Conservation (phyloP, 2,888 invertebrate genomes). For the Epiblema foenella region DNA sequence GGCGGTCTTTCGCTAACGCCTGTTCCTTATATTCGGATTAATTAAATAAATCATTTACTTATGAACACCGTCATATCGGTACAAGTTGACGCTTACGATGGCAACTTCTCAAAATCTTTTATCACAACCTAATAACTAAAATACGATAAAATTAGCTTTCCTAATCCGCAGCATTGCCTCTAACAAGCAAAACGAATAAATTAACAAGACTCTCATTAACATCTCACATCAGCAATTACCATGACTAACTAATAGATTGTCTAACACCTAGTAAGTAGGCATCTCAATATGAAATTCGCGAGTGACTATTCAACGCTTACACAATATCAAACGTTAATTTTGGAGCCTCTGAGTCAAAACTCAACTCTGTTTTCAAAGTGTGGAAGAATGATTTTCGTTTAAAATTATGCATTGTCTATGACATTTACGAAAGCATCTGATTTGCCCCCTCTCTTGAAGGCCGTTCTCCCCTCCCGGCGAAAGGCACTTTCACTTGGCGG, state of each 20-base stretch:
- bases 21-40: too few relatives aligned
- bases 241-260: conserved; percentile 1
- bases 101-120: too few relatives aligned
- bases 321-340: not conserved
- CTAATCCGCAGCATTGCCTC: not conserved
- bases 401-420: not conserved
- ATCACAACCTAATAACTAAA: too few relatives aligned
- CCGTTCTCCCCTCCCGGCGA: conserved; percentile 68
- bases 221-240: conserved; percentile 12
- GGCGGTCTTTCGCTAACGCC: too few relatives aligned
- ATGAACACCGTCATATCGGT: too few relatives aligned
- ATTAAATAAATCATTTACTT: too few relatives aligned
- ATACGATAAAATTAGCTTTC: not conserved
- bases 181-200: conserved; percentile 5
- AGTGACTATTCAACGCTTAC: conserved; percentile 15
- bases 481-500: conserved; percentile 81
- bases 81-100: too few relatives aligned
- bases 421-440: not conserved
- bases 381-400: not conserved
- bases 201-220: conserved; percentile 16
- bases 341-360: not conserved
- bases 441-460: conserved; percentile 42
- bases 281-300: conserved; percentile 2
- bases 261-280: conserved; percentile 28
- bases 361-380: not conserved